These are phyloP conservation scores for Himalopsyche japonica DNA, from an alignment of 2,888 invertebrate species.

Conservation along the genomic window DNA sequence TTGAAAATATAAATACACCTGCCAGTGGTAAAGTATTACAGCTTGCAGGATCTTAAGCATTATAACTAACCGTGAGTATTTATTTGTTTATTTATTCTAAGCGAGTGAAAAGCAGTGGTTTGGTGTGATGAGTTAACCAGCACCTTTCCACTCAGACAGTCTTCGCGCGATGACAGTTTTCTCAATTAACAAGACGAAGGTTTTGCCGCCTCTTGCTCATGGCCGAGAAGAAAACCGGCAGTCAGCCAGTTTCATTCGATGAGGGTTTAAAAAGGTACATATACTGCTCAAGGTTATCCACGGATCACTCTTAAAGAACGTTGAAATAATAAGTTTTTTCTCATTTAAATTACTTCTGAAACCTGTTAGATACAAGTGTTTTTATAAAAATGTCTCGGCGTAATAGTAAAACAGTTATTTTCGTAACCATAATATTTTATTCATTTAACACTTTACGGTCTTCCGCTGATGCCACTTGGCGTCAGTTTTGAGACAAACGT, in stretches of 20 bases:
- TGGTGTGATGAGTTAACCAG: background rate
- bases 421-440: too few relatives aligned
- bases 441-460: too few relatives aligned
- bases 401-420: too few relatives aligned
- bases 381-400: too few relatives aligned
- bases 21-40: background rate
- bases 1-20: background rate
- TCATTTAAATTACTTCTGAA: too few relatives aligned
- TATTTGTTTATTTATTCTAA: background rate
- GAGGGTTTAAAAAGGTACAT: background rate
- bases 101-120: background rate
- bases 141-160: background rate
- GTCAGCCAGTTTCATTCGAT: background rate
- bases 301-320: background rate
- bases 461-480: too few relatives aligned
- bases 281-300: background rate
- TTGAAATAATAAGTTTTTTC: too few relatives aligned
- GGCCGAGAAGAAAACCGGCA: background rate
- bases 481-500: too few relatives aligned
- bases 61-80: background rate
- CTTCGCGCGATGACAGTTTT: background rate
- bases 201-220: background rate
- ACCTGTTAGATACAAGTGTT: too few relatives aligned
- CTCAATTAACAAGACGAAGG: background rate
- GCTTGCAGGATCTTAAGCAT: background rate